Base-by-base conservation (phyloP, 2,888 invertebrate species). In the Coecobrya sp. region DNA sequence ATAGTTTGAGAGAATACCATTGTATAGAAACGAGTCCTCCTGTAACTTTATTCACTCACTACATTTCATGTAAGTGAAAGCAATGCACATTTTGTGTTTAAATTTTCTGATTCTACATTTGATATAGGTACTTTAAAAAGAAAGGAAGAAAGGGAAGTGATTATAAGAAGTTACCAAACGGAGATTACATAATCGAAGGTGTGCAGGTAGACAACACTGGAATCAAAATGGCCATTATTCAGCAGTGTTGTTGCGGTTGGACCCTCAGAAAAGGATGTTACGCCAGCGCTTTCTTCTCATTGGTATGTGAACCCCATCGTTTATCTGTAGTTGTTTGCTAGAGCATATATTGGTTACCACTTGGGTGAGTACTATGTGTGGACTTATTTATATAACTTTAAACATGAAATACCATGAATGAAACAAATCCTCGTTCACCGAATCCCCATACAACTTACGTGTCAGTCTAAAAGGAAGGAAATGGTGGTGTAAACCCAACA, bases 221-320 rank as follows among this genome's bases (percentile, higher is more conserved):
- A n/a, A 55, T 81, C 59, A 59, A 19, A 94, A 97, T 97, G 97
- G 96, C 97, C 68, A 97, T 98, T 95, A 96, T 98, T 95, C 97
- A 97, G 95, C 97, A 97, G 1, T 98, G 97, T 95, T 98, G 98
- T 95, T 98, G 97, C 95, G 97, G 97, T 97, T 96, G 97, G 90
- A 97, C 97, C 79, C 97, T 98, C 10, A 97, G 97, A 55, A 96
- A 96, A 94, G 98, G 97, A 52, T 97, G 97, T 95, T 97, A 97
- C 95, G 97, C 97, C 42, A 97, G 97, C 92, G 97, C 97, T 4
- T 95, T 97, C 94, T 98, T 97, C 95, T 97, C 97, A 0, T 96
- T 97, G 96, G 98, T 98, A 96, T 96, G 96, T 96, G 30, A 45
- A 49, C n/a, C 3, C 10, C 10, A 68, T 13, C 22, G 5, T 76